Base-by-base conservation (phyloP, 1,140 invertebrate genomes). In the Drosophila ironensis region DNA sequence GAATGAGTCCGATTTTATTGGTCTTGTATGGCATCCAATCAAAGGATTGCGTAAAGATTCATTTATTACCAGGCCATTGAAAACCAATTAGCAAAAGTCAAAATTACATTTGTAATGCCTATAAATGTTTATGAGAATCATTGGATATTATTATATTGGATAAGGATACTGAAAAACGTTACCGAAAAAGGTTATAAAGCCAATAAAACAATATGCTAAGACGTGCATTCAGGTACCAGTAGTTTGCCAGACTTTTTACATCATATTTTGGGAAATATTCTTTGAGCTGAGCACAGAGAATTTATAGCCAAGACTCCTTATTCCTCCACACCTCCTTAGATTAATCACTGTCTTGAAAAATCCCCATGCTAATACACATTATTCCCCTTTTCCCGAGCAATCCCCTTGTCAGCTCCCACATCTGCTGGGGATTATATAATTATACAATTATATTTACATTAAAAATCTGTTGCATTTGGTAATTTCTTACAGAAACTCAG, bases 381-480 rank as follows among this genome's bases (percentile, higher is more conserved):
- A 4, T 50, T 11, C 59, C 60, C 61, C 73, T 33, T 68, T 27
- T 28, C 5, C 8, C n/a, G n/a, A n/a, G 0, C n/a, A 33, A 24
- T 46, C 33, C 11, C 52, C 66, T 40, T 35, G 42, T 11, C 41
- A 42, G 52, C 50, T 38, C 9, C 11, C 40, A 60, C 78, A 84
- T 86, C 57, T 84, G 80, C 64, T 48, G 33, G 33, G 51, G 80
- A 84, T 84, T 84, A 84, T 84, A 63, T 70, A 84, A 84, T 86
- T 84, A 84, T 71, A 84, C 78, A 84, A 86, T 86, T 86, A 86
- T 86, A 84, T 84, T 66, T 74, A 84, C 73, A 84, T 84, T 84
- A 86, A 86, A 84, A 84, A 78, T 84, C 74, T 84, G 78, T 86
- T 71, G 63, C 63, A 67, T 67, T 84, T 19, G 37, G 68, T 73